Base-by-base conservation (phyloP, 2,797 vertebrate species). In the Sebastes goodei region DNA sequence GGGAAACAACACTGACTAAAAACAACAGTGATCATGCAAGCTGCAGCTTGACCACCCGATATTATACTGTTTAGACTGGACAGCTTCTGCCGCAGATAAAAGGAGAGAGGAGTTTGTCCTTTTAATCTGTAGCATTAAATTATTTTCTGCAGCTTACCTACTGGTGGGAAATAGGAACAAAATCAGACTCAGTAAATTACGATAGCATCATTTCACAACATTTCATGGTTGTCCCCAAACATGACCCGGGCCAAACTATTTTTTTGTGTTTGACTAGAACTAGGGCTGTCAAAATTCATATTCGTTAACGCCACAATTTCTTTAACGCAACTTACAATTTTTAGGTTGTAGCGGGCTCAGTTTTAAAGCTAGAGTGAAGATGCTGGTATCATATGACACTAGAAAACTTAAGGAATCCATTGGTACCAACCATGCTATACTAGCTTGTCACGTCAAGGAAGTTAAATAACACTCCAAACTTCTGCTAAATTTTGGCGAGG, bases 1-100 rank as follows among this genome's bases (percentile, higher is more conserved):
- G 92, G 89, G 89, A 92, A 92, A 83, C 82, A 76, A 86, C 79
- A 85, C 55, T 66, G 70, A 84, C 71, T 66, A 87, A 85, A 86
- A 89, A 81, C 86, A 90, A 89, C 85, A 88, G 71, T 30, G 25
- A 53, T 61, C 1, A 9, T 33, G 46, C 69, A 67, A 5, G 49
- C 32, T 42, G 62, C 63, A 69, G 69, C 70, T n/a, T 61, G 29
- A 78, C 53, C 61, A 76, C 23, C 53, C 30, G 59, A 65, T 25
- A 56, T 63, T 35, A 33, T 2, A 60, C 65, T 68, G 74, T 76
- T 72, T 42, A 27, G 38, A 74, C 29, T 23, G 29, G 55, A 81
- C 29, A 2, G 23, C 53, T 35, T 21, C 53, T 30, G 4, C 15
- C 33, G 32, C 17, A 62, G 62, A 74, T 32, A 21, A 63, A 74